Conservation (phyloP, 1,140 invertebrate species). For the Scaptomyza graminum region DNA sequence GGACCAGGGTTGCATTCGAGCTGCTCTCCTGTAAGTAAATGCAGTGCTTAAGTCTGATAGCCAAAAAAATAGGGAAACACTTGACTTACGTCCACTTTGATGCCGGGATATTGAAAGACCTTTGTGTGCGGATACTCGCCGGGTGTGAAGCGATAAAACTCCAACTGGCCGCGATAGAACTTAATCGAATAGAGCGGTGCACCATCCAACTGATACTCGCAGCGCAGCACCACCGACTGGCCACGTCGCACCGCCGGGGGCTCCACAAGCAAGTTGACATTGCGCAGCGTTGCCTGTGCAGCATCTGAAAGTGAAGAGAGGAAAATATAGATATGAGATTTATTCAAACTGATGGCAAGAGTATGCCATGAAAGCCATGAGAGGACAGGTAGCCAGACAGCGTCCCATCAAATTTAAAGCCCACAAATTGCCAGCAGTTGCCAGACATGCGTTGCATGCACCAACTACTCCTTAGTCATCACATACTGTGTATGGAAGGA, state of each 20-base stretch:
- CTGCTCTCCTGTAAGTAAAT: constrained; percentile 85
- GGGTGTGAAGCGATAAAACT: constrained; percentile 91
- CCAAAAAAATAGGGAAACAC: not conserved
- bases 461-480: constrained; percentile 10
- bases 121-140: constrained; percentile 88
- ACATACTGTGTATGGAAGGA: constrained; percentile 26
- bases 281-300: constrained; percentile 77
- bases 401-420: constrained; percentile 24
- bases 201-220: constrained; percentile 89
- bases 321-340: constrained; percentile 37
- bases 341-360: constrained; percentile 64
- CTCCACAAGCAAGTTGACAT: constrained; percentile 85
- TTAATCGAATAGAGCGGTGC: constrained; percentile 90
- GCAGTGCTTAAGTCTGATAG: constrained; percentile 51
- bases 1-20: constrained; percentile 90
- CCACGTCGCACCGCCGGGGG: constrained; percentile 87
- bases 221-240: constrained; percentile 87
- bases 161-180: constrained; percentile 90
- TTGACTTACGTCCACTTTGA: constrained; percentile 91
- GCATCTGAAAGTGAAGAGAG: constrained; percentile 61
- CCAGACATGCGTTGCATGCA: constrained; percentile 16
- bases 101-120: constrained; percentile 88
- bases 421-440: constrained; percentile 53
- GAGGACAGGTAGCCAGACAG: not conserved
- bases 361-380: constrained; percentile 32